These are phyloP conservation scores for Phortica magna DNA, from an alignment of 2,888 invertebrate genomes.

Conservation along the genomic window DNA sequence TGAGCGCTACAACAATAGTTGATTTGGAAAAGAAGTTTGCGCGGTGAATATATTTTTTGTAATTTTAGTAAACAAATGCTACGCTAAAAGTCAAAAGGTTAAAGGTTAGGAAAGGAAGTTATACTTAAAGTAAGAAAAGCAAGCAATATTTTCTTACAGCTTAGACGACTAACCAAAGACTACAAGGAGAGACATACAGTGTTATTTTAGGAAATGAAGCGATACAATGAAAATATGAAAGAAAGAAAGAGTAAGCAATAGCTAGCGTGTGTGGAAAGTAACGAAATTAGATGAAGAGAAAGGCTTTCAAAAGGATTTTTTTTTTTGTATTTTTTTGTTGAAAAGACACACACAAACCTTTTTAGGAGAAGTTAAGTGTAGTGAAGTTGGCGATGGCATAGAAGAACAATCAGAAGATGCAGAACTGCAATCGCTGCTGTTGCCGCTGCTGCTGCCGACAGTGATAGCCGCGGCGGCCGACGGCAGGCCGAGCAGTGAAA, in stretches of 20 bases:
- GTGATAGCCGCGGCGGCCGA: constrained; percentile 38
- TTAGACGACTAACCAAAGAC: too few relatives aligned
- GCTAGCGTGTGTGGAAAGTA: constrained; percentile 13
- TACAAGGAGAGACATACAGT: too few relatives aligned
- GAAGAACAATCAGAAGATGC: constrained; percentile 78
- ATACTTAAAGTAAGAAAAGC: too few relatives aligned
- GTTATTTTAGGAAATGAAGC: too few relatives aligned
- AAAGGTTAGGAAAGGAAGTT: too few relatives aligned
- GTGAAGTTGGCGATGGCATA: constrained; percentile 79
- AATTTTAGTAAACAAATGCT: too few relatives aligned
- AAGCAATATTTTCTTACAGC: too few relatives aligned
- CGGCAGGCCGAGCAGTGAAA: constrained; percentile 39
- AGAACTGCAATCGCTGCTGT: constrained; percentile 77
- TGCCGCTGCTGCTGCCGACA: constrained; percentile 67
- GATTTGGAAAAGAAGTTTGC: too few relatives aligned
- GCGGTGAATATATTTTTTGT: too few relatives aligned
- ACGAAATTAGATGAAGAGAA: constrained; percentile 38
- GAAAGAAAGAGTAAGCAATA: not conserved
- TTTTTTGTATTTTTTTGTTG: constrained; percentile 35
- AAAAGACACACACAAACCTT: constrained; percentile 75
- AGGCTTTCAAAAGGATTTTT: constrained; percentile 16
- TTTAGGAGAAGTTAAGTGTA: constrained; percentile 79
- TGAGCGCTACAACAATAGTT: too few relatives aligned
- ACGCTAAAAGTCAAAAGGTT: too few relatives aligned
- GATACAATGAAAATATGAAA: constrained; percentile 32